Base-by-base conservation (phyloP, 2,113 vertebrate genomes). In the Miniopterus natalensis region DNA sequence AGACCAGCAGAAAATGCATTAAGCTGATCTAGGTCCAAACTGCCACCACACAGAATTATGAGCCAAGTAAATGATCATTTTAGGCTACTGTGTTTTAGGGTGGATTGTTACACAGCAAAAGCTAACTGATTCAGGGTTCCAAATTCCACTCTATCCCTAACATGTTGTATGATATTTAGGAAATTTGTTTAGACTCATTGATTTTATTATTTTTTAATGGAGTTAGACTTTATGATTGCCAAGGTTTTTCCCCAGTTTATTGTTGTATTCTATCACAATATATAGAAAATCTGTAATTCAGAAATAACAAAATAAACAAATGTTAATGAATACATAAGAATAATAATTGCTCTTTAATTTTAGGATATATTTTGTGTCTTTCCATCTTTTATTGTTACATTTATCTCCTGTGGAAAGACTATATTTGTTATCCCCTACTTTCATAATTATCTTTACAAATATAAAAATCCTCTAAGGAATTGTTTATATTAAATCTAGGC, bases 151-250 rank as follows among this genome's bases (percentile, higher is more conserved):
- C 25, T 53, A 8, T 88, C 27, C 2, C 6, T 73, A 45, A 66
- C 1, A 51, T 15, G 14, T n/a, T 57, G 6, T 84, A 23, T n/a
- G 49, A 49, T 70, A 57, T 92, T 84, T 75, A 80, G n/a, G 40
- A 84, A 70, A 85, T 81, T 25, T 88, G 21, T 88, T 89, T 75
- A 61, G 29, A 61, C 9, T 78, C 12, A 53, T 12, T 89, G 23
- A 68, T 88, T 92, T 84, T 51, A 86, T 84, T 89, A 61, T 23
- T 23, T 92, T 74, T 61, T 61, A 78, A 74, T 49, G 1, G n/a
- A 70, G 36, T 85, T 88, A 61, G 71, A 47, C 40, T 80, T 92
- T 88, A 89, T 70, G 36, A 47, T 55, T 75, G 31, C 12, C 17
- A 55, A 70, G 13, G 1, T 51, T 74, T 18, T 74, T 79, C 68